Conservation (phyloP, 2,113 vertebrate species). For the Elachura formosa region DNA sequence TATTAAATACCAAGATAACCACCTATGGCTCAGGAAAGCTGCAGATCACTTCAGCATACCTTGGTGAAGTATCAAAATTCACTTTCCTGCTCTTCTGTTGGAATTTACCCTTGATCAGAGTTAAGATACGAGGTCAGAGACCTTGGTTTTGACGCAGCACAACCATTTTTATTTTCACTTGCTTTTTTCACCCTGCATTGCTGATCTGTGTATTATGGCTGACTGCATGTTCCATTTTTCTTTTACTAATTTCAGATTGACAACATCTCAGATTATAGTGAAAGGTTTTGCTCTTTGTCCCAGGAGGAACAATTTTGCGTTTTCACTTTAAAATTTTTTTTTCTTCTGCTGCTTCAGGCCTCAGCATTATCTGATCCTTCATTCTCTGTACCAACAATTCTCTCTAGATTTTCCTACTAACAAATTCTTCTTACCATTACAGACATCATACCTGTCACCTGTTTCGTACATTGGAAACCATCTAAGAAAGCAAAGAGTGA, state of each 20-base stretch:
- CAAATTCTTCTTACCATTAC: not conserved
- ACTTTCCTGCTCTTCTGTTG: not conserved
- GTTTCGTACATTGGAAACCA: not conserved
- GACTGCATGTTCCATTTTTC: not conserved
- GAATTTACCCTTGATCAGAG: not conserved
- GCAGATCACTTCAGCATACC: not conserved
- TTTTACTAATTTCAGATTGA: not conserved
- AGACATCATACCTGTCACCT: not conserved
- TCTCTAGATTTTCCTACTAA: not conserved
- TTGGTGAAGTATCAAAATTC: not conserved
- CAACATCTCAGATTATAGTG: not conserved
- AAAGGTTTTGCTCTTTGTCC: not conserved
- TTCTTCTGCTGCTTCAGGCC: not conserved
- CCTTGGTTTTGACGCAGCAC: not conserved
- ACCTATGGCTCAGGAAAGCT: not conserved
- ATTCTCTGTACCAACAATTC: not conserved
- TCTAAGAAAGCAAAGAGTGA: not conserved
- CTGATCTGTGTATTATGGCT: not conserved
- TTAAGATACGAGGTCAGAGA: not conserved
- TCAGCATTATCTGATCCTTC: not conserved
- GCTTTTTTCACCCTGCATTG: not conserved
- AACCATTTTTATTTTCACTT: not conserved
- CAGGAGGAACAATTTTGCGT: not conserved
- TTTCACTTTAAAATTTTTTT: not conserved
- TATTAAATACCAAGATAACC: not conserved